phyloP scores from a whole-genome alignment of 2,888 invertebrate genomes.

The Lacanobia oleracea region DNA sequence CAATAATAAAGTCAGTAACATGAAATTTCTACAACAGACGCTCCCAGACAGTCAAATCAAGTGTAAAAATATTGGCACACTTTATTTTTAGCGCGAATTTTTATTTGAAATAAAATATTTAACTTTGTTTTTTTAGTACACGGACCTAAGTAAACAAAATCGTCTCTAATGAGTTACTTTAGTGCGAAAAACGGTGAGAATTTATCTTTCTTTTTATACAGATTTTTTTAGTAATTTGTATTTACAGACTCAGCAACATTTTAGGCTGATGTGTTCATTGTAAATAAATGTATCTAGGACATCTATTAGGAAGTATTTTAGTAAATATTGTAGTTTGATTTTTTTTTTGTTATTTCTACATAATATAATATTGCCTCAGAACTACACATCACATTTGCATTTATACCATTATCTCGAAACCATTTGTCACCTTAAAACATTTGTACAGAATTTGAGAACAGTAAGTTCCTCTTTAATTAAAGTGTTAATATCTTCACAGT shows the following conservation, averaged over 20 bases:
- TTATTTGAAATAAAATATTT: conserved; percentile 46
- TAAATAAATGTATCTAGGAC: neutral
- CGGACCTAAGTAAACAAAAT: conserved; percentile 58
- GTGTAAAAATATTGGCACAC: conserved; percentile 30
- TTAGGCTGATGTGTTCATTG: neutral
- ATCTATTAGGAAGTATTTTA: neutral
- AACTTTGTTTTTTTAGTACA: conserved; percentile 42
- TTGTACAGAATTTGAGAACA: neutral
- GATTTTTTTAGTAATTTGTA: conserved; percentile 23
- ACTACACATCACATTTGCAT: neutral
- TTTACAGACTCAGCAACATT: conserved; percentile 16
- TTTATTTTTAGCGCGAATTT: conserved; percentile 27
- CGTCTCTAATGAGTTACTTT: conserved; percentile 57
- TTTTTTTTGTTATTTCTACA: neutral
- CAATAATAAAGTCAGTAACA: neutral
- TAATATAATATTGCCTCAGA: neutral
- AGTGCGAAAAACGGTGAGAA: conserved; percentile 23
- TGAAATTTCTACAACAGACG: neutral
- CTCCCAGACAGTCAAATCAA: conserved; percentile 27
- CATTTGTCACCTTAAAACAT: neutral
- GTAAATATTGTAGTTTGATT: neutral
- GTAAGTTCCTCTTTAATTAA: conserved; percentile 14
- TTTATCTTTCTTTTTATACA: conserved; percentile 38
- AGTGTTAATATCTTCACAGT: conserved; percentile 35
- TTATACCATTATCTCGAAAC: neutral